Evolutionary conservation across 2,797 vertebrate species (phyloP).

Genomic region (Acrocephalus scirpaceus): DNA sequence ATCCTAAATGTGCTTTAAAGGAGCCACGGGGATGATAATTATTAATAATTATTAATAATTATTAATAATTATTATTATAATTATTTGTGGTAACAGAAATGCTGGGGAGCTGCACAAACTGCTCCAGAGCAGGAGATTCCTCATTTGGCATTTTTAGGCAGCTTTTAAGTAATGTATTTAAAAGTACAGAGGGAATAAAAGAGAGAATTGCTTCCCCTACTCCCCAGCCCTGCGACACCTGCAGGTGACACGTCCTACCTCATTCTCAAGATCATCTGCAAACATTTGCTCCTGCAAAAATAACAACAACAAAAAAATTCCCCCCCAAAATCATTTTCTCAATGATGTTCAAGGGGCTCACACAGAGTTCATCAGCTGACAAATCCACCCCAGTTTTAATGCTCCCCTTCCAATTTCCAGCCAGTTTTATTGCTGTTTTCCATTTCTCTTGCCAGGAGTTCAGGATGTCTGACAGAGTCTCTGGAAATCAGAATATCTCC

Average conservation of each 20-base stretch:
- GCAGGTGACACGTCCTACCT: constrained; percentile 67
- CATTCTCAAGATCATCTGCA: constrained; percentile 80
- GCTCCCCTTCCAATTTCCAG: background rate
- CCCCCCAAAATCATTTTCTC: background rate
- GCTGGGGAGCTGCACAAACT: background rate
- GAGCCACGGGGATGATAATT: background rate
- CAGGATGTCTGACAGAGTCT: background rate
- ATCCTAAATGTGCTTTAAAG: background rate
- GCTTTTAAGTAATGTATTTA: background rate
- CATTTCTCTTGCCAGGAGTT: background rate
- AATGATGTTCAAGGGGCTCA: background rate
- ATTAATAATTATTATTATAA: background rate
- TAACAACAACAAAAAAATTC: background rate
- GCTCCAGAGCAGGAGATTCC: accelerated
- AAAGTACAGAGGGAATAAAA: background rate
- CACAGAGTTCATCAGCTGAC: background rate
- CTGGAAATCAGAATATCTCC: background rate
- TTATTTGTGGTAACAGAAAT: background rate
- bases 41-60: background rate
- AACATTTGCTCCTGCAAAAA: constrained; percentile 81
- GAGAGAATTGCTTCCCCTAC: background rate
- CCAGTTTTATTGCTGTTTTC: background rate
- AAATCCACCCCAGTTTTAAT: background rate
- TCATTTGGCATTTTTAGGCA: background rate
- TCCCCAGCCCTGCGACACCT: background rate